Evolutionary conservation across 2,888 invertebrate genomes (phyloP), one percentile per base, ranked within the genome.

Genomic region (Eristalis pertinax): DNA sequence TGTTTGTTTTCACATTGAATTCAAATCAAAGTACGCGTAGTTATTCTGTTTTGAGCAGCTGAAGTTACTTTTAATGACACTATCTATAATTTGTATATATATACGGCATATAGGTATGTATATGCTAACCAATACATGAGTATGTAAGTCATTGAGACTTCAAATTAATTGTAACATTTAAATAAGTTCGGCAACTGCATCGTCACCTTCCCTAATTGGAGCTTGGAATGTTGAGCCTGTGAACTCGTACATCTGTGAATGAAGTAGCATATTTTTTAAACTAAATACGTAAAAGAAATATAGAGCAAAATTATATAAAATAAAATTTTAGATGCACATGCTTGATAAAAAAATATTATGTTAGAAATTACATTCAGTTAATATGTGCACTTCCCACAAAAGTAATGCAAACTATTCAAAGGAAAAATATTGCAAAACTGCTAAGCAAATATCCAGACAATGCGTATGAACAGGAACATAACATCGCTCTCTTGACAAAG

Each of bases 151-250:
- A 84, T 79, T 69, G 73, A 50, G 69, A 84, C 76, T 62, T 75
- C 60, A 67, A 5, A 60, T 56, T 63, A 64, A 26, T 63, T 73
- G 64, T 58, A 62, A 74, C 67, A 29, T 81, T 92, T 92, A 93
- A 87, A 93, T 92, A 85, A 93, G 91, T 91, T 93, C 93, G 70
- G 93, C 92, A 60, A 93, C 93, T 43, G 91, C 92, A 84, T 93
- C 93, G 64, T 93, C 93, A n/a, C 92, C 91, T 89, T 92, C 92
- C 76, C 93, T 91, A 84, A 92, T 91, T 19, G 96, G 96, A 13
- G 96, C 96, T 92, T 96, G 96, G 91, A 96, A 96, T 82, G 96
- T 96, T 89, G 96, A 96, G 15, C 96, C 96, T 76, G 93, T 93
- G 38, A 93, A 93, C 90, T 93, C 93, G 89, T 93, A 93, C 90